These are phyloP conservation scores for Berghia stephanieae DNA, from an alignment of 1,140 invertebrate genomes.

Conservation along the genomic window DNA sequence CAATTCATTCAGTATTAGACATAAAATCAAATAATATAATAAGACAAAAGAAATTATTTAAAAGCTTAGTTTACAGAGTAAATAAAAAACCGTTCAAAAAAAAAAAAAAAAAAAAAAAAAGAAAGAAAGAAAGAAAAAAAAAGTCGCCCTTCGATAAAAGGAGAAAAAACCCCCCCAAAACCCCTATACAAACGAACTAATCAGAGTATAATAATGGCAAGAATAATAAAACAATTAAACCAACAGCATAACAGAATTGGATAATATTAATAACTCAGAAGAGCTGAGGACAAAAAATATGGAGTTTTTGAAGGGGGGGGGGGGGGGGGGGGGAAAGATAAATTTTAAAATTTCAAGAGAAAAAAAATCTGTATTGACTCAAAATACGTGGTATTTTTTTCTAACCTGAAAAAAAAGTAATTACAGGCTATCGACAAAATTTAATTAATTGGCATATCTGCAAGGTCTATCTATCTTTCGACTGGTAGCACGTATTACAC, in stretches of 20 bases:
- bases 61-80: background rate
- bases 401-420: too few relatives aligned
- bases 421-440: too few relatives aligned
- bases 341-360: too few relatives aligned
- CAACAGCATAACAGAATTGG: background rate
- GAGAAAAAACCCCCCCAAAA: background rate
- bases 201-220: background rate
- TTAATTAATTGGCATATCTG: too few relatives aligned
- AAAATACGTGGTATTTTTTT: too few relatives aligned
- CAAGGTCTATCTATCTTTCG: too few relatives aligned
- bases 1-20: background rate
- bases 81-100: background rate
- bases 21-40: background rate
- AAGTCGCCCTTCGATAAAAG: background rate
- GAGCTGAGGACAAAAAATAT: background rate
- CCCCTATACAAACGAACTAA: background rate
- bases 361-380: too few relatives aligned
- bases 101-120: background rate
- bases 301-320: background rate
- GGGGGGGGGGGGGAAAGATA: background rate
- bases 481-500: too few relatives aligned
- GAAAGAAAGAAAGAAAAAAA: background rate
- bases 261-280: background rate
- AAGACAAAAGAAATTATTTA: background rate
- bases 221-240: background rate